A percentile compares a stretch with the other conserved stretches of the same genome.
Evolutionary conservation across 2,888 invertebrate genomes (phyloP).

Genomic region (Stratiomys singularior): DNA sequence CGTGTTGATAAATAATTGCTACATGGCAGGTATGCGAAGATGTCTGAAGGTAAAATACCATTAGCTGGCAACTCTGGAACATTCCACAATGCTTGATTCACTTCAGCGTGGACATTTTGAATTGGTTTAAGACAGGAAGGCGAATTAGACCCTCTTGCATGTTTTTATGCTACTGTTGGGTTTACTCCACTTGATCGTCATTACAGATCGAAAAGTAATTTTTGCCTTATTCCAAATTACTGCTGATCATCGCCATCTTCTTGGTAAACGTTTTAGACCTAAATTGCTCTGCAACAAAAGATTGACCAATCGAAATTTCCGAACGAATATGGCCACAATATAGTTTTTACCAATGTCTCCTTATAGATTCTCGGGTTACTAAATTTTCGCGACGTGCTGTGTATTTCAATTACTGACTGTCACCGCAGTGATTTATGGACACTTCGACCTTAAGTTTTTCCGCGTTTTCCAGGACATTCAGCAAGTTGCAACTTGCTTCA

Average conservation of each 20-base stretch:
- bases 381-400: conserved; percentile 31
- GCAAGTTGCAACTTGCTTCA: background rate
- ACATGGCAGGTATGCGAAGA: too few relatives aligned
- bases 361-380: background rate
- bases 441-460: conserved; percentile 9
- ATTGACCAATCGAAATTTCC: conserved; percentile 25
- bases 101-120: background rate
- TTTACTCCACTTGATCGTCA: background rate
- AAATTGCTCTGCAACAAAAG: conserved; percentile 31
- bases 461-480: background rate
- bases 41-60: too few relatives aligned
- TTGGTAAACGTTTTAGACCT: conserved; percentile 25
- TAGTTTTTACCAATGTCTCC: conserved; percentile 8
- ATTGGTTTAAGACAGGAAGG: background rate
- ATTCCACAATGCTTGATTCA: background rate
- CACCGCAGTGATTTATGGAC: conserved; percentile 34
- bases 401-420: conserved; percentile 37
- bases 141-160: background rate
- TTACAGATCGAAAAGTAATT: conserved; percentile 15
- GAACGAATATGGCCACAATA: conserved; percentile 38
- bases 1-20: too few relatives aligned
- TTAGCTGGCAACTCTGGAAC: too few relatives aligned
- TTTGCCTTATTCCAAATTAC: conserved; percentile 28
- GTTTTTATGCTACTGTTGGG: background rate
- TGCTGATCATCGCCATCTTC: background rate